Evolutionary conservation across 1,140 invertebrate species (phyloP).

Genomic region (Drosophila gunungcola): DNA sequence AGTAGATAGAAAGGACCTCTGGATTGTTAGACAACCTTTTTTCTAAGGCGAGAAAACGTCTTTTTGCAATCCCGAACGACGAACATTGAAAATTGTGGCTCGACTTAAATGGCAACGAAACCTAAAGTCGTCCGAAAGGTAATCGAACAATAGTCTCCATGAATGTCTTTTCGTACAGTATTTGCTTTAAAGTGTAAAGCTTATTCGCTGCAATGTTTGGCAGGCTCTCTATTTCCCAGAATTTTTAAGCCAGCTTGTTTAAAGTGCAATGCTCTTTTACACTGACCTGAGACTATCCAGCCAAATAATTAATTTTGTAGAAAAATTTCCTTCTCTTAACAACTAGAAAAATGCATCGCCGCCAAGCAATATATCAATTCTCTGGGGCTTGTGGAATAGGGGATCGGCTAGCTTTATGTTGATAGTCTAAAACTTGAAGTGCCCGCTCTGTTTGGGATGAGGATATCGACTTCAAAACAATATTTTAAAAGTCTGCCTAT

Average conservation of each 20-base stretch:
- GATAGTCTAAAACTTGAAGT: too few relatives aligned
- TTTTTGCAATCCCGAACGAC: neutral
- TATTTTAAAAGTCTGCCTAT: neutral
- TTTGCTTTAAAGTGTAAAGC: too few relatives aligned
- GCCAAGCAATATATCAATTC: neutral
- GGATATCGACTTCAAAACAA: neutral
- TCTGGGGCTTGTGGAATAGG: too few relatives aligned
- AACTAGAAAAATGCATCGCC: slow-evolving; percentile 1
- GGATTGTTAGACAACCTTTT: too few relatives aligned
- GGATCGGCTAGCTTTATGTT: slow-evolving; percentile 1
- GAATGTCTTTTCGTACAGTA: neutral
- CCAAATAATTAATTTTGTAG: neutral
- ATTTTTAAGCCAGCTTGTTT: neutral
- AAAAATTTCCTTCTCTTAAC: neutral
- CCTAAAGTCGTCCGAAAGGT: neutral
- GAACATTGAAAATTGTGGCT: neutral
- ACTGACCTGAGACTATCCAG: neutral
- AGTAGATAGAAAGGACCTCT: too few relatives aligned
- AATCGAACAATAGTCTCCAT: neutral
- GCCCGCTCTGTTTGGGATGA: too few relatives aligned
- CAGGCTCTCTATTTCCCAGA: neutral
- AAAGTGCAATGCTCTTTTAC: neutral
- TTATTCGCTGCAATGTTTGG: too few relatives aligned
- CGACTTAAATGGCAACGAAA: neutral
- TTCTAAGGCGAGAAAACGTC: neutral